Evolutionary conservation across 2,113 vertebrate genomes (phyloP).

Genomic region (Halichoerus grypus): DNA sequence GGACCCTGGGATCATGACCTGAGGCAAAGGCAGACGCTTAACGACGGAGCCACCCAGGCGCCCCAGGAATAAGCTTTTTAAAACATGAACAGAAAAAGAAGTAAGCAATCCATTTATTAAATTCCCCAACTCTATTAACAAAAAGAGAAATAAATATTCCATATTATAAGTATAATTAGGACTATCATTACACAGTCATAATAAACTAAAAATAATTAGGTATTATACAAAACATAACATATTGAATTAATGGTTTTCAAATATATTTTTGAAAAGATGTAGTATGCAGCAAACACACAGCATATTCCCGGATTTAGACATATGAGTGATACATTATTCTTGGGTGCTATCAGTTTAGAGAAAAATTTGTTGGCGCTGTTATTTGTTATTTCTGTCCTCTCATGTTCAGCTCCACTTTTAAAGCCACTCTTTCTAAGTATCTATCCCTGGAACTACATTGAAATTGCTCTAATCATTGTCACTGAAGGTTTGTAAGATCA

Average conservation of each 20-base stretch:
- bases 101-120: background rate
- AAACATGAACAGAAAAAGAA: background rate
- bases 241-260: background rate
- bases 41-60: too few species aligned
- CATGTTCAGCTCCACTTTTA: background rate
- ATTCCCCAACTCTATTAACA: background rate
- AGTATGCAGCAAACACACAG: background rate
- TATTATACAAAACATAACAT: background rate
- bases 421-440: background rate
- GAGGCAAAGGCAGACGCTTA: too few species aligned
- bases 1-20: too few species aligned
- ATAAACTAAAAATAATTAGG: background rate
- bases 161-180: background rate
- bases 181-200: background rate
- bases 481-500: background rate
- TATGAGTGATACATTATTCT: background rate
- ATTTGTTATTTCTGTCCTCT: background rate
- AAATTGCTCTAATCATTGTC: background rate
- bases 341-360: background rate
- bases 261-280: background rate
- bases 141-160: background rate
- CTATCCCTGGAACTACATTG: background rate
- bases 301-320: background rate
- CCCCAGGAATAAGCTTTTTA: background rate
- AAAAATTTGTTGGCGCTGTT: background rate